Evolutionary conservation across 2,113 vertebrate species (phyloP), one percentile per base, ranked within the genome.

Genomic region (Platysteira castanea): DNA sequence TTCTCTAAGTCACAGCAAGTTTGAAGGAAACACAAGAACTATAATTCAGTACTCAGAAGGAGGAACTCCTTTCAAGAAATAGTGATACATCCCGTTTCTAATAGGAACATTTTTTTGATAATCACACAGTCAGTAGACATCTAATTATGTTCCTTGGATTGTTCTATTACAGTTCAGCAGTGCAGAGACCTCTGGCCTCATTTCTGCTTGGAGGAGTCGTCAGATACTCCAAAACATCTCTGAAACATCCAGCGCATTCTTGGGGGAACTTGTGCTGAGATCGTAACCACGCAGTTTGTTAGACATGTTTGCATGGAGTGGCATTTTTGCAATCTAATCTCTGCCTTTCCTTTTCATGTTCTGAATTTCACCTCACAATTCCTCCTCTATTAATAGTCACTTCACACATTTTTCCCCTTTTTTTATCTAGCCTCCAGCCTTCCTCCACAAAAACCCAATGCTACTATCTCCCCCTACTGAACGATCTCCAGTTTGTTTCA

Each of bases 401-500:
- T 95, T 97, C 85, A 74, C 65, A 94, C 46, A 30, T 95, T 94
- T 95, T 81, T 37, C 26, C 74, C 81, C 56, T 64, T 71, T 79
- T 86, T 88, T 85, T 95, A 87, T 50, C 57, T 76, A 87, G 61
- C 50, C 64, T 95, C 77, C 30, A 86, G 82, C 90, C 88, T 90
- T 61, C 44, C 61, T 93, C 88, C 96, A 95, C 96, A 95, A 90
- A 90, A 84, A 90, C 79, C 28, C 84, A 65, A 90, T 96, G 94
- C 95, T 84, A 91, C 90, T 96, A 96, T 92, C 94, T 96, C 94
- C 94, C 90, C 93, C 93, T 97, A 73, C 90, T 19, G 90, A 97
- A 96, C 33, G 7, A 83, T 93, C 71, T 84, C 86, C 78, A 68
- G 88, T 94, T 95, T 94, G 96, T 97, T 97, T 90, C 71, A 96